A percentile compares a stretch with the other conserved stretches of the same genome.
Conservation (phyloP, 2,888 invertebrate genomes). For the Eupithecia tripunctaria region DNA sequence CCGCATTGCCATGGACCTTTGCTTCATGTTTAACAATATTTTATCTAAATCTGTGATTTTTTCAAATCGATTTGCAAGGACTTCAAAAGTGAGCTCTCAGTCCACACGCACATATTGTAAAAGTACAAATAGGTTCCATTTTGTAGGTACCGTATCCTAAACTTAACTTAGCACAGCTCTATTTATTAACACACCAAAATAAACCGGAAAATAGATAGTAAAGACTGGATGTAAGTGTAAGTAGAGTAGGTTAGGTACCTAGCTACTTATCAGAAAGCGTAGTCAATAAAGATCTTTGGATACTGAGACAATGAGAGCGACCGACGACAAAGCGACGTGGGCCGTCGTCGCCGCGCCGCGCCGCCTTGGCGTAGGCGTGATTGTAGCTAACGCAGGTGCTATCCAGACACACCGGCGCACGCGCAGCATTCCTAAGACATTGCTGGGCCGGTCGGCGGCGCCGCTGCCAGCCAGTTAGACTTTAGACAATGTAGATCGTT, state of each 20-base stretch:
- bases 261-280: too few relatives aligned
- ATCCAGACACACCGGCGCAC: conserved; percentile 87
- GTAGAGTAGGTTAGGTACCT: too few relatives aligned
- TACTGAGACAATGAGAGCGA: not conserved
- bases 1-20: too few relatives aligned
- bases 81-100: too few relatives aligned
- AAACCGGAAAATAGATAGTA: not conserved
- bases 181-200: not conserved
- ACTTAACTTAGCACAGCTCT: too few relatives aligned
- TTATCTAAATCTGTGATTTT: too few relatives aligned
- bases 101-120: too few relatives aligned
- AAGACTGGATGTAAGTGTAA: not conserved
- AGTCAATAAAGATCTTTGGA: not conserved
- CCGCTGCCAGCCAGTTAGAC: conserved; percentile 59
- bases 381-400: conserved; percentile 83
- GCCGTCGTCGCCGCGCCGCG: not conserved
- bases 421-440: conserved; percentile 80
- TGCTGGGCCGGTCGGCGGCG: conserved; percentile 67
- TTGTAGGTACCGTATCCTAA: too few relatives aligned
- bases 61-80: too few relatives aligned
- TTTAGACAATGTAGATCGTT: conserved; percentile 1
- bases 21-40: too few relatives aligned
- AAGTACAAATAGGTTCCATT: too few relatives aligned
- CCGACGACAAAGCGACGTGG: not conserved
- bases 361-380: conserved; percentile 2